phyloP scores from a whole-genome alignment of 2,888 invertebrate genomes.

The Rotaria socialis region DNA sequence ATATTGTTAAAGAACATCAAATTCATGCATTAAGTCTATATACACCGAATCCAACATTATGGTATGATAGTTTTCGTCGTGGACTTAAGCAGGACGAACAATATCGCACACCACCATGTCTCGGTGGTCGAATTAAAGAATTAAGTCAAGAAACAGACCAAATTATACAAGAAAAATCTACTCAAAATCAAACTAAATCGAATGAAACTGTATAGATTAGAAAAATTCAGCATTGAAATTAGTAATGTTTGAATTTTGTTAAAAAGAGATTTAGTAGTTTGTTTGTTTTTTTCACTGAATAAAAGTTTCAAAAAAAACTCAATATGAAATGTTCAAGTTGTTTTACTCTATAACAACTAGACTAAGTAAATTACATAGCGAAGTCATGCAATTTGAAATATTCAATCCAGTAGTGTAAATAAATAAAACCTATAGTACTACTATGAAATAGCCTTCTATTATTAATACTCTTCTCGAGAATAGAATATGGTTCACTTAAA shows the following conservation, averaged over 20 bases:
- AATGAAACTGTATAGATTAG: background rate
- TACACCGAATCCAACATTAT: constrained; percentile 31
- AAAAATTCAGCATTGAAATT: background rate
- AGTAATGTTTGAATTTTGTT: background rate
- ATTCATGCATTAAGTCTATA: background rate
- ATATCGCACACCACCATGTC: constrained; percentile 37
- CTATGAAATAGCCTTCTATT: too few relatives aligned
- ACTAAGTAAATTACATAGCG: too few relatives aligned
- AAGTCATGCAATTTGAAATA: too few relatives aligned
- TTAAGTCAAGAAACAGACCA: constrained; percentile 24
- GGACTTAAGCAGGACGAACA: constrained; percentile 4
- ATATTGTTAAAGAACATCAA: constrained; percentile 34
- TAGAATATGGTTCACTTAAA: too few relatives aligned
- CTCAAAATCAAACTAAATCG: background rate
- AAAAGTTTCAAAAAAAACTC: background rate
- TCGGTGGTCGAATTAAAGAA: constrained; percentile 37
- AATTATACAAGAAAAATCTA: background rate
- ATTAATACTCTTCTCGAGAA: too few relatives aligned
- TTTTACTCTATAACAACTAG: too few relatives aligned
- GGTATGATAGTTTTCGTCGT: background rate
- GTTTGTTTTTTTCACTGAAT: background rate
- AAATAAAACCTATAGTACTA: too few relatives aligned
- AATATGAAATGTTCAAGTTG: too few relatives aligned
- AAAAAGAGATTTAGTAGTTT: background rate
- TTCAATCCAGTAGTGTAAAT: too few relatives aligned